phyloP scores from a whole-genome alignment of 1,140 invertebrate genomes.

The Drosophila repleta region DNA sequence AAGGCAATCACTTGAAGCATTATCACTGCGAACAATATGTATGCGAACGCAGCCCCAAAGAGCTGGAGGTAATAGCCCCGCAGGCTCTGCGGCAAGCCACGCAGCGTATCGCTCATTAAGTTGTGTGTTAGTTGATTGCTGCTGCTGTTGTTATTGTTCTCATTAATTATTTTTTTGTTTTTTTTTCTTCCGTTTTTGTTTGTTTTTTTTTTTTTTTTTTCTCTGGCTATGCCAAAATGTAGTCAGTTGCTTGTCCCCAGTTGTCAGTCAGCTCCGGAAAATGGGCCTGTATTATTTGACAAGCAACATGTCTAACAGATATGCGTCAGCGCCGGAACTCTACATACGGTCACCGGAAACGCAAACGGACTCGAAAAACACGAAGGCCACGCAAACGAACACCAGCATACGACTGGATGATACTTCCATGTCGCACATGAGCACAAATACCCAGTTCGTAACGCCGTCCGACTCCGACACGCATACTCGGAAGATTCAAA shows the following conservation, averaged over 20 bases:
- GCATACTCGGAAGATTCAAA: not conserved
- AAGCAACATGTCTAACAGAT: slow-evolving; percentile 23
- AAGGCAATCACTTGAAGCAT: slow-evolving; percentile 17
- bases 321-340: slow-evolving; percentile 31
- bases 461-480: not conserved
- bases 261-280: slow-evolving; percentile 10
- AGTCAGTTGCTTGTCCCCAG: not conserved
- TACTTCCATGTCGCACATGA: not conserved
- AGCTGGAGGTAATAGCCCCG: slow-evolving; percentile 16
- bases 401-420: not conserved
- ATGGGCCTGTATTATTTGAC: slow-evolving; percentile 1
- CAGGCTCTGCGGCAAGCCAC: not conserved
- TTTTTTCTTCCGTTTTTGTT: not conserved
- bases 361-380: not conserved
- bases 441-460: not conserved
- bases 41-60: slow-evolving; percentile 26
- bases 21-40: slow-evolving; percentile 19
- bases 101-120: slow-evolving; percentile 13
- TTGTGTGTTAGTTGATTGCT: not conserved
- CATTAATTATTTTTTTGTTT: not conserved
- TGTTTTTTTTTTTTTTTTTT: not conserved
- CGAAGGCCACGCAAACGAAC: not conserved
- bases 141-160: not conserved
- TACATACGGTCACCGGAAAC: slow-evolving; percentile 1
- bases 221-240: not conserved